Evolutionary conservation across 2,797 vertebrate genomes (phyloP).

Genomic region (Cuniculus paca): DNA sequence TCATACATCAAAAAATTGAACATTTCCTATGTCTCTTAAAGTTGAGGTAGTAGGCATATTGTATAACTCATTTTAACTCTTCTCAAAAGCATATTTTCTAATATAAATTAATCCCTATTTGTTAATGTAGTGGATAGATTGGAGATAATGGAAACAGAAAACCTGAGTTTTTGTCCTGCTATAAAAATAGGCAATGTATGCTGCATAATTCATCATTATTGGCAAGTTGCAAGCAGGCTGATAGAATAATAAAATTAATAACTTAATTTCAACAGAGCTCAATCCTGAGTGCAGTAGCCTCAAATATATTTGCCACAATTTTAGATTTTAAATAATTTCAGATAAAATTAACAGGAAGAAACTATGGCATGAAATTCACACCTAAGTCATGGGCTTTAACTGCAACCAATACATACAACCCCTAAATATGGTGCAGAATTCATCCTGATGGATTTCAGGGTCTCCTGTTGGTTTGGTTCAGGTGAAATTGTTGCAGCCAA

Average conservation of each 20-base stretch:
- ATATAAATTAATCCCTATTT: too few species aligned
- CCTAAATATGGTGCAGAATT: background rate
- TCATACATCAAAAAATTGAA: background rate
- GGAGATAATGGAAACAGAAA: too few species aligned
- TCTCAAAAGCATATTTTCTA: too few species aligned
- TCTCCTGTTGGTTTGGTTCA: background rate
- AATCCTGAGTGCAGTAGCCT: background rate
- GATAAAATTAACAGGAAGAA: constrained; percentile 42
- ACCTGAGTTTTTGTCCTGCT: too few species aligned
- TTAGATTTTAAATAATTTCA: constrained; percentile 37
- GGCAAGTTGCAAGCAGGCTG: background rate
- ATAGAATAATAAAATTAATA: background rate
- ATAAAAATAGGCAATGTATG: background rate
- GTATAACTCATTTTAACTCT: too few species aligned
- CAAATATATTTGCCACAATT: background rate
- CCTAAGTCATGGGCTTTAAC: background rate
- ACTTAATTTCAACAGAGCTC: constrained; percentile 13
- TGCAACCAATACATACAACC: background rate
- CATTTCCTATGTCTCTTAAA: too few species aligned
- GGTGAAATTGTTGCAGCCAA: background rate
- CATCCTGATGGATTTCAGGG: background rate
- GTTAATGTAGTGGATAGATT: too few species aligned
- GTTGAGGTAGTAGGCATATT: too few species aligned
- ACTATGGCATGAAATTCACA: background rate
- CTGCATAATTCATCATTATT: constrained; percentile 4